phyloP scores from a whole-genome alignment of 2,888 invertebrate species.

The Halocaridina rubra region DNA sequence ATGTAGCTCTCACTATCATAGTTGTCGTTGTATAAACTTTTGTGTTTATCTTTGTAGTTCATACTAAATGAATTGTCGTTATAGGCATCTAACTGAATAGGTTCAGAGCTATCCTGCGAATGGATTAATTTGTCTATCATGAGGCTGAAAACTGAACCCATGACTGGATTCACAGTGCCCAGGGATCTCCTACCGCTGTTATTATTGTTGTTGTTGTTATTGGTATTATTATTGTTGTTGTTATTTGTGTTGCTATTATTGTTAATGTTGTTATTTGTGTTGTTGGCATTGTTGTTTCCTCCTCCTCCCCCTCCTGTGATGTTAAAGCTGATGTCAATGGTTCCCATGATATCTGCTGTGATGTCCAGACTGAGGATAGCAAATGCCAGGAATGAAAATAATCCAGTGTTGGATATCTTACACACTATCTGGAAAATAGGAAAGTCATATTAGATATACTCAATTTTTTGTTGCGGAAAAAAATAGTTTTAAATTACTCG shows the following conservation, averaged over 20 bases:
- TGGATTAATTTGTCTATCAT: background rate
- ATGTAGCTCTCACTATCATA: too few relatives aligned
- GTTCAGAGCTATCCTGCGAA: background rate
- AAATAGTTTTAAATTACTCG: too few relatives aligned
- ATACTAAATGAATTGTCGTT: background rate
- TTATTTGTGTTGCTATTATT: constrained; percentile 18
- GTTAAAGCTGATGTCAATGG: constrained; percentile 44
- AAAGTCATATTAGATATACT: too few relatives aligned
- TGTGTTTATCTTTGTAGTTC: background rate
- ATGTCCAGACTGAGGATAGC: constrained; percentile 49
- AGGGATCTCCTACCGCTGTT: background rate
- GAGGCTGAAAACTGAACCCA: background rate
- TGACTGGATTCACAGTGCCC: background rate
- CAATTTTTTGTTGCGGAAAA: too few relatives aligned
- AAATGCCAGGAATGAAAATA: constrained; percentile 45
- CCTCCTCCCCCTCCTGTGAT: background rate
- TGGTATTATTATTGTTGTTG: constrained; percentile 38
- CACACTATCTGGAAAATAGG: constrained; percentile 25
- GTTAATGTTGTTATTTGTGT: constrained; percentile 6
- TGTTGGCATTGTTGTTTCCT: constrained; percentile 5
- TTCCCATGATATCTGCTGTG: constrained; percentile 41
- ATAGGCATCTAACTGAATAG: background rate
- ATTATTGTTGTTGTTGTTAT: constrained; percentile 31
- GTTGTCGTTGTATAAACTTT: background rate
- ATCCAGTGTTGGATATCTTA: constrained; percentile 40